Evolutionary conservation across 1,140 invertebrate species (phyloP), one percentile per base, ranked within the genome.

Genomic region (Oncopodura yosiiana): DNA sequence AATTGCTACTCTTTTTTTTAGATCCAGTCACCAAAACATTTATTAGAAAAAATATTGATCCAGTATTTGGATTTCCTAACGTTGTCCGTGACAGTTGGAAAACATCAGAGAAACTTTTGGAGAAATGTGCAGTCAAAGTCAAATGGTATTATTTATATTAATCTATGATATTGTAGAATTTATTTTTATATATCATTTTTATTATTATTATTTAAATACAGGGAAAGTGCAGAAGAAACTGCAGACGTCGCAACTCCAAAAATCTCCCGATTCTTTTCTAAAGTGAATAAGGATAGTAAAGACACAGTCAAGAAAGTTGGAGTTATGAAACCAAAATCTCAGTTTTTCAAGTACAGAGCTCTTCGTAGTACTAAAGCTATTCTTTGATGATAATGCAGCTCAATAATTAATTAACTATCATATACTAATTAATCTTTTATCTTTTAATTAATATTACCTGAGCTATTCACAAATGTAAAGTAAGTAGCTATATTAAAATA

Each of bases 11-110:
- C 21, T 21, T 16, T 48, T 38, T 74, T 75, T 58, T 69, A 87
- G 95, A 99, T 81, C 92, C 94, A 3, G 75, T 81, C 0, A 99
- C 95, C 2, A 98, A 97, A 70, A 83, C 83, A 50, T 99, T 96
- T 74, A 74, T 99, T 36, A 67, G 73, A 1, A 75, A 86, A 2
- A 81, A 83, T 66, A 77, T 94, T 41, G 88, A 99, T 73, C 76
- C 78, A 27, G 78, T 99, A 0, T 99, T 99, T 78, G 96, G 96
- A 3, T 99, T 87, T 71, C 89, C 94, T 0, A 78, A 84, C 26
- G 73, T 99, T n/a, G 94, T 98, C 0, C 74, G 96, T 49, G 96
- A 98, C 67, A 95, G 92, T 70, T 99, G 96, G 96, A 92, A 91
- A 3, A 98, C 95, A 0, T 86, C 92, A 0, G 80, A 82, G 45